Conservation (phyloP, 2,113 vertebrate genomes). For the Haplotaxodon microlepis region DNA sequence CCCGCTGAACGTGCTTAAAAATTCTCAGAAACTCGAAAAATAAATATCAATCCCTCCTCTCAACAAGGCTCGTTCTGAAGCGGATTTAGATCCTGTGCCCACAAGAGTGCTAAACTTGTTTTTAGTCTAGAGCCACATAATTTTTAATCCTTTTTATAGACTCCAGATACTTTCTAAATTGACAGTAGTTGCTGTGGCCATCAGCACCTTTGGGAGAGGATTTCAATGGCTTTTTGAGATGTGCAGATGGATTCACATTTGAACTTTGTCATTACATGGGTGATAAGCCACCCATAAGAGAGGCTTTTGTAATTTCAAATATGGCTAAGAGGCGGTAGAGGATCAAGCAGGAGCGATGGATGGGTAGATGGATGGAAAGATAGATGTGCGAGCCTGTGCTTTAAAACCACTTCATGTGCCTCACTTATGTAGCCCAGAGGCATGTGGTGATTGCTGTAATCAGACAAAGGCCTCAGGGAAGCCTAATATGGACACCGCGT, state of each 20-base stretch:
- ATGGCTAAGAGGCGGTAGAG: conserved; percentile 59
- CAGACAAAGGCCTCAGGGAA: conserved; percentile 41
- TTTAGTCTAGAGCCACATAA: background rate
- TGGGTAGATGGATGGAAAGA: conserved; percentile 41
- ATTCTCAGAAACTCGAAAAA: background rate
- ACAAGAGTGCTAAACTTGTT: background rate
- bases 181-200: conserved; percentile 6
- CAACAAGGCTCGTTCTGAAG: background rate
- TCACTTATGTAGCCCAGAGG: conserved; percentile 42
- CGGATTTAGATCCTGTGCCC: background rate
- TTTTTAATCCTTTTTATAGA: conserved; percentile 16
- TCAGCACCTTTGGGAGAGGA: conserved; percentile 26
- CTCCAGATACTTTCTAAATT: conserved; percentile 26
- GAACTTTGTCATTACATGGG: conserved; percentile 65
- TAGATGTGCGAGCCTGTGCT: conserved; percentile 33
- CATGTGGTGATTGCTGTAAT: conserved; percentile 61
- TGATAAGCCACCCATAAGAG: conserved; percentile 58
- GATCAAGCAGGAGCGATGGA: conserved; percentile 42
- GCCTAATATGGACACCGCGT: conserved; percentile 23
- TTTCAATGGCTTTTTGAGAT: conserved; percentile 53
- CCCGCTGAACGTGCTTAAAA: background rate
- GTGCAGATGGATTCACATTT: conserved; percentile 59
- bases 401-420: conserved; percentile 62
- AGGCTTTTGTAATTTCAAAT: conserved; percentile 66
- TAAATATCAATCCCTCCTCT: background rate